Evolutionary conservation across 2,888 invertebrate genomes (phyloP).

Genomic region (Masnerella sp.): DNA sequence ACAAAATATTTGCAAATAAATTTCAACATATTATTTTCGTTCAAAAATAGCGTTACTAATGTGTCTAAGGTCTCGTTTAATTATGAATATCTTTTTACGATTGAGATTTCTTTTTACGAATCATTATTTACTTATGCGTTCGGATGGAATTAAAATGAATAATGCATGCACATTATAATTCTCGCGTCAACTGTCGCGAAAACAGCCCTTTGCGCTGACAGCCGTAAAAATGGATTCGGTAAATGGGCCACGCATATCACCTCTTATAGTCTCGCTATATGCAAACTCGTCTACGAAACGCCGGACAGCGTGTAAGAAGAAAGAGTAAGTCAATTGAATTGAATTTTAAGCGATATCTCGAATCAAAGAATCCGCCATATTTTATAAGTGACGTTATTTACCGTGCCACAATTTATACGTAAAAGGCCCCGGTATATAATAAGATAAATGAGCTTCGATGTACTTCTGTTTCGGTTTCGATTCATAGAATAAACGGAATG

Average conservation of each 20-base stretch:
- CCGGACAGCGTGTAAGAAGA: slow-evolving; percentile 42
- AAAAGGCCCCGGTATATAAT: slow-evolving; percentile 30
- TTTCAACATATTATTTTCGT: no score
- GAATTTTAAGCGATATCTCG: slow-evolving; percentile 54
- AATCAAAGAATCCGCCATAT: slow-evolving; percentile 56
- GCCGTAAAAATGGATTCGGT: slow-evolving; percentile 55
- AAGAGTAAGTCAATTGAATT: slow-evolving; percentile 57
- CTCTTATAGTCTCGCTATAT: slow-evolving; percentile 38
- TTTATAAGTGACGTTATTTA: slow-evolving; percentile 50
- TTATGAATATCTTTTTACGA: slow-evolving; percentile 16
- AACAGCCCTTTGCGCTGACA: slow-evolving; percentile 49
- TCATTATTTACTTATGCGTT: slow-evolving; percentile 39
- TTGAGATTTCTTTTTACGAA: slow-evolving; percentile 22
- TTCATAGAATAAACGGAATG: slow-evolving; percentile 21
- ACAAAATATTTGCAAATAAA: no score
- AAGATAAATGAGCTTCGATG: slow-evolving; percentile 30
- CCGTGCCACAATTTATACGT: slow-evolving; percentile 44
- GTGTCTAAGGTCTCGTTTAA: slow-evolving; percentile 18
- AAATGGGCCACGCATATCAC: slow-evolving; percentile 57
- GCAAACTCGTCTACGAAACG: slow-evolving; percentile 49
- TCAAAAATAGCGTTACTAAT: slow-evolving; percentile 11
- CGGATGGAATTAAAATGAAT: slow-evolving; percentile 43
- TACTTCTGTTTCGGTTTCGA: slow-evolving; percentile 27
- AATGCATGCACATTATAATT: slow-evolving; percentile 50
- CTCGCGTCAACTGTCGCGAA: slow-evolving; percentile 42